phyloP scores from a whole-genome alignment of 2,888 invertebrate species.

The Dasysyrphus tricinctus region DNA sequence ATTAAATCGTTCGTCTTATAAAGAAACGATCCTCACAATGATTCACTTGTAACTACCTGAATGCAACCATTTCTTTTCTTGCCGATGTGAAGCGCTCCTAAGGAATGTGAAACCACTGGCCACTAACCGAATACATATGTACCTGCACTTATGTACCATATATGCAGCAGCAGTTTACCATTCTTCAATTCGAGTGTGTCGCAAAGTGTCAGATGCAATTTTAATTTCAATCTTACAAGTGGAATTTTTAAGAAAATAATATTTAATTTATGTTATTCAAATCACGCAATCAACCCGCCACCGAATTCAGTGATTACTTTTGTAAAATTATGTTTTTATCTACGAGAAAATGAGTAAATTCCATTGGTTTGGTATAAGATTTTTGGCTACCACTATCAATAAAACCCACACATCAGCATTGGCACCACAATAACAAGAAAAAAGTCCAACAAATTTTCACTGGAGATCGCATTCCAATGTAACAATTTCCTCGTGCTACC shows the following conservation, averaged over 20 bases:
- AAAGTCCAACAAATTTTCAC: constrained; percentile 49
- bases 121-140: constrained; percentile 53
- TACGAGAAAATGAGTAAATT: constrained; percentile 47
- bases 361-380: constrained; percentile 40
- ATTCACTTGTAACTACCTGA: constrained; percentile 34
- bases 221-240: constrained; percentile 27
- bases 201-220: constrained; percentile 66
- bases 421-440: constrained; percentile 62
- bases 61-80: constrained; percentile 16
- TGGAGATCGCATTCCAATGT: constrained; percentile 61
- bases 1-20: not conserved
- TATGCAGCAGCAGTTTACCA: constrained; percentile 64
- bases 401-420: constrained; percentile 69
- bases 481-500: constrained; percentile 47
- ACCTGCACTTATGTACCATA: constrained; percentile 59
- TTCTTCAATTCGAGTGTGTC: constrained; percentile 47
- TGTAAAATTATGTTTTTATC: not conserved
- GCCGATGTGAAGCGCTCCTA: constrained; percentile 39
- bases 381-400: constrained; percentile 48
- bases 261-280: not conserved
- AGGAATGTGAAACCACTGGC: constrained; percentile 69
- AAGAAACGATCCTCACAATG: not conserved
- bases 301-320: not conserved
- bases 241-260: not conserved
- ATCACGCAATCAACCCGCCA: not conserved